These are phyloP conservation scores for Ictidomys tridecemlineatus DNA, from an alignment of 2,113 vertebrate genomes.

Conservation along the genomic window DNA sequence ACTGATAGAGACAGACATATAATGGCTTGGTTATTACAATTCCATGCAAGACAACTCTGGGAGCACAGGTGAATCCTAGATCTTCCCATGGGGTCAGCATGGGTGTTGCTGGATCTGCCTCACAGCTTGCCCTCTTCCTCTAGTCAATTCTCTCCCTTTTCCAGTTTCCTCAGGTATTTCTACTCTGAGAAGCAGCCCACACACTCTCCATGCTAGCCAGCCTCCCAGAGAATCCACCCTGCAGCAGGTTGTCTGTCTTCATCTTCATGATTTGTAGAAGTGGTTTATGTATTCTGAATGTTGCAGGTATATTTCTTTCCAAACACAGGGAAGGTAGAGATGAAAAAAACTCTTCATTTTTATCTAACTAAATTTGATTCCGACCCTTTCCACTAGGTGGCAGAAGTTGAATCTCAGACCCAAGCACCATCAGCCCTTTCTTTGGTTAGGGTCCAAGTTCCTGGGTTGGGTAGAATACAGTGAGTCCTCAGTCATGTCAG, in stretches of 20 bases:
- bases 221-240: not conserved
- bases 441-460: not conserved
- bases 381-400: conserved; percentile 53
- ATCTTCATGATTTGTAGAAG: no score
- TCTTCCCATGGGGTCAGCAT: fast-evolving
- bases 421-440: not conserved
- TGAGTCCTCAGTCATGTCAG: not conserved
- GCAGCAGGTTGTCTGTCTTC: not conserved
- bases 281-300: not conserved
- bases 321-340: not conserved
- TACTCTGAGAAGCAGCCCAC: not conserved
- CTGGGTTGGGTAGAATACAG: no score
- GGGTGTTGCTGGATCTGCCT: no score
- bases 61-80: not conserved
- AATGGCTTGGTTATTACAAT: not conserved
- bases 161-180: not conserved
- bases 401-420: conserved; percentile 44
- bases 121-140: no score
- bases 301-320: not conserved
- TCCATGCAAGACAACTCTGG: not conserved
- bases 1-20: not conserved
- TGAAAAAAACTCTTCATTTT: not conserved
- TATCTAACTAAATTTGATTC: not conserved
- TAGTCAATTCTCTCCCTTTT: not conserved
- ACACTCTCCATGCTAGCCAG: not conserved